Evolutionary conservation across 2,888 invertebrate genomes (phyloP).

Genomic region (Hypselothyrea guttata): DNA sequence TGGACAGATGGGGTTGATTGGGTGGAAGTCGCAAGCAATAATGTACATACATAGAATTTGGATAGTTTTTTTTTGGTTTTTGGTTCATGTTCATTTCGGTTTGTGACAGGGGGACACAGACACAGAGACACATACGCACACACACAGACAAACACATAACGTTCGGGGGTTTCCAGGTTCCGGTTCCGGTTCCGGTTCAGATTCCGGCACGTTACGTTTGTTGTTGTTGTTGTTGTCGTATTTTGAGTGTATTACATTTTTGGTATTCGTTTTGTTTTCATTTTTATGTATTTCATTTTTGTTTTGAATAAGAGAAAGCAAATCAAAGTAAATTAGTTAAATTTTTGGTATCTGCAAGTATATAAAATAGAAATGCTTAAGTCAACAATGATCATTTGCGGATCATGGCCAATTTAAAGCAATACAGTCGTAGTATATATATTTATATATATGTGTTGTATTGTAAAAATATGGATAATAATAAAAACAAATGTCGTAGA

Average conservation of each 20-base stretch:
- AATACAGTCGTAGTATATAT: slow-evolving; percentile 41
- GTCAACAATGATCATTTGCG: slow-evolving; percentile 72
- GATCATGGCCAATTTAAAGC: slow-evolving; percentile 70
- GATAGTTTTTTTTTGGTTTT: slow-evolving; percentile 40
- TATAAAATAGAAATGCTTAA: slow-evolving; percentile 77
- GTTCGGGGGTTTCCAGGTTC: slow-evolving; percentile 50
- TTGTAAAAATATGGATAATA: slow-evolving; percentile 21
- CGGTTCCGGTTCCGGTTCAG: slow-evolving; percentile 41
- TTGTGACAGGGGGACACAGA: slow-evolving; percentile 37
- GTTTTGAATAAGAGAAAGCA: slow-evolving; percentile 81
- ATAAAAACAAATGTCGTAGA: slow-evolving; percentile 17
- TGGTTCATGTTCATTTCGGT: slow-evolving; percentile 40
- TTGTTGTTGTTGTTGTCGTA: slow-evolving; percentile 34
- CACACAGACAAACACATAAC: slow-evolving; percentile 54
- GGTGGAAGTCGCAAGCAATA: slow-evolving; percentile 67
- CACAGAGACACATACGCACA: slow-evolving; percentile 25
- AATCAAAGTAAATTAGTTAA: slow-evolving; percentile 81
- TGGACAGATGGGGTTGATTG: slow-evolving; percentile 33
- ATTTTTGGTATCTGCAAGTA: slow-evolving; percentile 78
- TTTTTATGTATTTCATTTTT: slow-evolving; percentile 49
- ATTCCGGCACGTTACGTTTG: slow-evolving; percentile 35
- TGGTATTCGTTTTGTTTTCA: slow-evolving; percentile 41
- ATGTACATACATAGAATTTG: slow-evolving; percentile 72
- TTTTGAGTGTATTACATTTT: slow-evolving; percentile 35
- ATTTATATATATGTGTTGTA: slow-evolving; percentile 33